Conservation (phyloP, 2,888 invertebrate genomes). For the Athalia circularis region DNA sequence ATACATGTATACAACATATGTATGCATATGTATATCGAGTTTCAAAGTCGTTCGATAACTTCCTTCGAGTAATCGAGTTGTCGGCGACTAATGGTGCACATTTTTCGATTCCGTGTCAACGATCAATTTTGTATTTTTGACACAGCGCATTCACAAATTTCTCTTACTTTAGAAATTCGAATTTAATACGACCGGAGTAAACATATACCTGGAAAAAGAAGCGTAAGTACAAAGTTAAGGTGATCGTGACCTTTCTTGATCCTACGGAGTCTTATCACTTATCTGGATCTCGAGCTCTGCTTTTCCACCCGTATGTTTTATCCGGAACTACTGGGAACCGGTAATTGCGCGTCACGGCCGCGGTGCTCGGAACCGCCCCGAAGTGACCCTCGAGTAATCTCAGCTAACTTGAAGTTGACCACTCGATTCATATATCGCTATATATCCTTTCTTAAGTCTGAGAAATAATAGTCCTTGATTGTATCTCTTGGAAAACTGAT, state of each 20-base stretch:
- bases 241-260: too few species aligned
- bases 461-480: too few species aligned
- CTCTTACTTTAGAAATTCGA: neutral
- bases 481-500: too few species aligned
- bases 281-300: slow-evolving; percentile 13
- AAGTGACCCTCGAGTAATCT: slow-evolving; percentile 10
- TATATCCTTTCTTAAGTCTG: too few species aligned
- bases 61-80: neutral
- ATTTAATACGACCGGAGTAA: neutral
- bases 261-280: slow-evolving; percentile 14
- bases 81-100: neutral
- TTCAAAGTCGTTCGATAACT: slow-evolving; percentile 1
- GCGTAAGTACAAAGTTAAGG: too few species aligned
- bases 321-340: slow-evolving; percentile 22
- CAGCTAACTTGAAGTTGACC: neutral
- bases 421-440: neutral
- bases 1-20: neutral
- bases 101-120: neutral
- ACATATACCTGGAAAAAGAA: too few species aligned
- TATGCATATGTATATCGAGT: neutral
- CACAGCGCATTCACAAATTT: neutral
- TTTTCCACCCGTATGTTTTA: neutral
- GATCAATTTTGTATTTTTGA: neutral
- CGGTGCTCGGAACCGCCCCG: slow-evolving; percentile 12
- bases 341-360: slow-evolving; percentile 29